Percentiles rank a stretch among this genome's conserved stretches.
Evolutionary conservation across 1,140 invertebrate species (phyloP).

Genomic region (Drosophila bocki): DNA sequence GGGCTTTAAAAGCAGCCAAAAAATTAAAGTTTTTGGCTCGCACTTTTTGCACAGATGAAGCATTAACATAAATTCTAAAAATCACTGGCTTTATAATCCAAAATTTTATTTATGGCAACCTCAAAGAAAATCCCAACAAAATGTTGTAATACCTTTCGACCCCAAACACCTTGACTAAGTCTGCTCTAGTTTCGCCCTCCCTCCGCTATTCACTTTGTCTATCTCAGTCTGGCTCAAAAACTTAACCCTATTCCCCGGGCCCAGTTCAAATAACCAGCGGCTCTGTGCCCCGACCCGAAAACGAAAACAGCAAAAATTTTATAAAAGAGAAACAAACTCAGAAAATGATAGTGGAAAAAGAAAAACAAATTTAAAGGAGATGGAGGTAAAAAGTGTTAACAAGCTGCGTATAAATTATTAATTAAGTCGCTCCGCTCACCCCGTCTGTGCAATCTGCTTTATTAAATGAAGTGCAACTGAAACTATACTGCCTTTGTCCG

Average conservation of each 20-base stretch:
- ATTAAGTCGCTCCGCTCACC: constrained; percentile 33
- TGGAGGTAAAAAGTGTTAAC: constrained; percentile 52
- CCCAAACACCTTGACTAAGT: constrained; percentile 18
- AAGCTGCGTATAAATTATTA: constrained; percentile 63
- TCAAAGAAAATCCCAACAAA: constrained; percentile 14
- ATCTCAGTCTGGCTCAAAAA: constrained; percentile 34
- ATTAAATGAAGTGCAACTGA: constrained; percentile 46
- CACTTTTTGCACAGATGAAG: neutral
- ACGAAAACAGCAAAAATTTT: constrained; percentile 11
- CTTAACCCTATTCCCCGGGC: constrained; percentile 51
- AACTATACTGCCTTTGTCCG: constrained; percentile 4
- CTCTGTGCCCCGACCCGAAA: constrained; percentile 1
- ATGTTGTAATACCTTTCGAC: constrained; percentile 4
- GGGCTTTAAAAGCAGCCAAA: neutral
- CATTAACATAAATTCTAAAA: constrained; percentile 1
- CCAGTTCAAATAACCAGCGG: constrained; percentile 25
- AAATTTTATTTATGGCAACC: constrained; percentile 30
- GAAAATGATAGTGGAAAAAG: constrained; percentile 16
- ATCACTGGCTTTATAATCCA: neutral
- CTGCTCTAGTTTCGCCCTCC: constrained; percentile 37
- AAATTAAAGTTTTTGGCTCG: neutral
- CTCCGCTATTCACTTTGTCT: constrained; percentile 28
- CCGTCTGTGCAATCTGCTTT: constrained; percentile 36
- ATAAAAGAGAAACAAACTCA: constrained; percentile 14
- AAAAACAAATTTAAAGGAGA: constrained; percentile 6